Percentiles rank a stretch among this genome's conserved stretches.
Evolutionary conservation across 2,797 vertebrate species (phyloP).

Genomic region (Oceanodroma leucorhoa): DNA sequence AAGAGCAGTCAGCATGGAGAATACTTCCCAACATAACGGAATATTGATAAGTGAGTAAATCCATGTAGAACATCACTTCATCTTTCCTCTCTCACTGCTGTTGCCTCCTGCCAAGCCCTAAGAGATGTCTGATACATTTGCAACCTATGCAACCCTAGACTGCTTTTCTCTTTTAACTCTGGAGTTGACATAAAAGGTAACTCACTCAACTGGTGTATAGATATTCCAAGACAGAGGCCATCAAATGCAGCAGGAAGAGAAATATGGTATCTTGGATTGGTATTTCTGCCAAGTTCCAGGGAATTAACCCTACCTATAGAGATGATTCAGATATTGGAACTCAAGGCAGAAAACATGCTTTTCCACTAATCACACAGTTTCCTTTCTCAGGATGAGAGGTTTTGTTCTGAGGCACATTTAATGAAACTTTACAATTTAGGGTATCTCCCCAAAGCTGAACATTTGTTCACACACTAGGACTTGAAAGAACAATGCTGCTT

Average conservation of each 20-base stretch:
- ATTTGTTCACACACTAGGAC: neutral
- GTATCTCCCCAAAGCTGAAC: neutral
- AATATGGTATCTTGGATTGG: neutral
- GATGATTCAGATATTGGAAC: neutral
- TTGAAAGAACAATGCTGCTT: neutral
- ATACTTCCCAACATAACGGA: neutral
- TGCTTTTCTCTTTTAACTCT: too few species aligned
- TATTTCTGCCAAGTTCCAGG: neutral
- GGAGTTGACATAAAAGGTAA: too few species aligned
- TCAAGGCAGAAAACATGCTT: neutral
- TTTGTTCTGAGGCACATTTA: neutral
- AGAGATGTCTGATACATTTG: neutral
- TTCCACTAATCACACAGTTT: neutral
- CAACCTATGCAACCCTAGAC: too few species aligned
- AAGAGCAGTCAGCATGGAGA: neutral
- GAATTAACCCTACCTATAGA: neutral
- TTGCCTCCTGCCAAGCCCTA: neutral
- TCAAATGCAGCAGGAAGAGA: neutral
- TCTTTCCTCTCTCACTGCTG: neutral
- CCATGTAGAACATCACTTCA: accelerated
- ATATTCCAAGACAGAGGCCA: neutral
- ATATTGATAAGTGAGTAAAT: neutral
- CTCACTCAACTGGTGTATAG: neutral
- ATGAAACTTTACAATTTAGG: neutral
- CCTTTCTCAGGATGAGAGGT: neutral